Evolutionary conservation across 2,113 vertebrate species (phyloP), one percentile per base, ranked within the genome.

Genomic region (Myiozetetes cayanensis): DNA sequence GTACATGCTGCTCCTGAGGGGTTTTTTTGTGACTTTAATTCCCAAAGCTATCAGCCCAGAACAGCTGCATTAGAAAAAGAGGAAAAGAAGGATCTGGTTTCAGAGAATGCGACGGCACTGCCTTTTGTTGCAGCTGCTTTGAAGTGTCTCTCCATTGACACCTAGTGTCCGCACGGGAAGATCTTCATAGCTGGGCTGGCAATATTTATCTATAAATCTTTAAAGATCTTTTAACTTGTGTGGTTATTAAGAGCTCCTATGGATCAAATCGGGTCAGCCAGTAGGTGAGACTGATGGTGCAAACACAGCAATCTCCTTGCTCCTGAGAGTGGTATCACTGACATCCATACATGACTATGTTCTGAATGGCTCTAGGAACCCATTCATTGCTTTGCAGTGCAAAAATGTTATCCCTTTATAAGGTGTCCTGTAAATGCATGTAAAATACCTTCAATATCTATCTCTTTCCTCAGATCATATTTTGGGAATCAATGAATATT

Each of bases 71-170:
- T 70, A 72, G 39, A 30, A 85, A 58, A 87, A n/a, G 28, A 78
- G 52, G 41, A 43, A 37, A 49, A 27, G 58, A 84, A 94, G n/a
- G 72, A 39, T 31, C 23, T 41, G n/a, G 7, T 22, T 87, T 80
- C 39, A 81, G 66, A 44, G 79, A 86, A 88, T n/a, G 80, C 37
- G 50, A 39, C 17, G 3, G 55, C 24, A 39, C 37, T 75, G 37
- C 58, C 84, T 62, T 96, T 92, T 91, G 76, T 91, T 92, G 78
- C 86, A 78, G 41, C 62, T 63, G 72, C 44, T 89, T 91, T 84
- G 85, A 92, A 66, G 73, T 71, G 89, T 94, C 91, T 96, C 96
- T 96, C 93, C 93, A 43, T 96, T 97, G 96, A 97, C 95, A 97
- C 74, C 96, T 97, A 97, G 93, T 96, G 95, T 95, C 93, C 50